Evolutionary conservation across 2,797 vertebrate genomes (phyloP).

Genomic region (Fringilla coelebs): DNA sequence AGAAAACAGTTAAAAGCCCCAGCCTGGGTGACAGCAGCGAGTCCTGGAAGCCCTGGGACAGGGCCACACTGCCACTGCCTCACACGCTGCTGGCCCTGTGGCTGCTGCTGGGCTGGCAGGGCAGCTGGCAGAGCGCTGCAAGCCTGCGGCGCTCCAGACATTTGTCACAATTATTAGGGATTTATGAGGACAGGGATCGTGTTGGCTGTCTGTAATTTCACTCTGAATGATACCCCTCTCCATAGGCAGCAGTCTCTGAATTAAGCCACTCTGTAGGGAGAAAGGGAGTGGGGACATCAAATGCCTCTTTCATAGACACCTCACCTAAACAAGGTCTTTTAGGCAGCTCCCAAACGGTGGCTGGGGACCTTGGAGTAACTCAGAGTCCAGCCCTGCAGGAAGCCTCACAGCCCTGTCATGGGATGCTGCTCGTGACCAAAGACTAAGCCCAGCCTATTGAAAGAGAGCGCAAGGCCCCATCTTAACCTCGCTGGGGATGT

Average conservation of each 20-base stretch:
- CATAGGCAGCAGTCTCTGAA: background rate
- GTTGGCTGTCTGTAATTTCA: background rate
- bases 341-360: fast-evolving
- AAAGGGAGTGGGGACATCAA: background rate
- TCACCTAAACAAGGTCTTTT: background rate
- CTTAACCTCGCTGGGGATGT: background rate
- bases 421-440: background rate
- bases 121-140: background rate
- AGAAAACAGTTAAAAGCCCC: background rate
- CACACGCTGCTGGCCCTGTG: background rate
- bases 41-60: background rate
- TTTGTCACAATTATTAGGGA: slow-evolving; percentile 22
- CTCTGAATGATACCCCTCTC: background rate
- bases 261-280: background rate
- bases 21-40: fast-evolving
- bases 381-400: background rate
- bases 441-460: background rate
- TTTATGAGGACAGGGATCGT: background rate
- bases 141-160: background rate
- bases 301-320: background rate
- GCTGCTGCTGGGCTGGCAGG: background rate
- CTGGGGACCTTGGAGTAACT: background rate
- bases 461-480: background rate
- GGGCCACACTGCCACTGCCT: background rate
- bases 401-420: fast-evolving